phyloP scores from a whole-genome alignment of 2,113 vertebrate genomes.

The Siphamia tubifer region DNA sequence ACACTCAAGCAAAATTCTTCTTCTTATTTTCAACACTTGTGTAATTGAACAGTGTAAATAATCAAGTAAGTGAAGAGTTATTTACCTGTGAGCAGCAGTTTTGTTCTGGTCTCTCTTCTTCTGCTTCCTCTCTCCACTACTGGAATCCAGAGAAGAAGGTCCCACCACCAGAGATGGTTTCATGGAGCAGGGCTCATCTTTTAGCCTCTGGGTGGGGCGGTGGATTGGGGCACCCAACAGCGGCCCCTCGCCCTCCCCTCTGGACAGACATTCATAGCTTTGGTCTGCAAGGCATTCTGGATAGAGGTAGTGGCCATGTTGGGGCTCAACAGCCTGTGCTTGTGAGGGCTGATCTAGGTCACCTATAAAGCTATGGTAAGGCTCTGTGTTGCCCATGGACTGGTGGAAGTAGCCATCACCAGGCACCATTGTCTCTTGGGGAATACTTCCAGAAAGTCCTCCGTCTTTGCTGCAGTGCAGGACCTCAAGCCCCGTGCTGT shows the following conservation, averaged over 20 bases:
- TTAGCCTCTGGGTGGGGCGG: slow-evolving; percentile 76
- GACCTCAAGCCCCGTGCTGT: slow-evolving; percentile 69
- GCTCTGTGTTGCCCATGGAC: slow-evolving; percentile 73
- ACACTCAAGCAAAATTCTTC: no score
- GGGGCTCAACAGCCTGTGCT: slow-evolving; percentile 74
- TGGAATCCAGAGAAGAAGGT: slow-evolving; percentile 31
- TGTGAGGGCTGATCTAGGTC: slow-evolving; percentile 76
- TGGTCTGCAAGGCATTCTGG: slow-evolving; percentile 85
- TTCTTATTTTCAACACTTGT: no score
- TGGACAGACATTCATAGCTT: slow-evolving; percentile 81
- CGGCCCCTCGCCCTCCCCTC: slow-evolving; percentile 75
- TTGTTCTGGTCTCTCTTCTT: slow-evolving; percentile 96
- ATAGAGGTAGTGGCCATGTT: slow-evolving; percentile 81
- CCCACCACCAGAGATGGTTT: slow-evolving; percentile 71
- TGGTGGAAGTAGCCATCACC: slow-evolving; percentile 78
- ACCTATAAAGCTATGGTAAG: slow-evolving; percentile 82
- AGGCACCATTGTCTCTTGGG: slow-evolving; percentile 77
- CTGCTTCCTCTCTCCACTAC: slow-evolving; percentile 85
- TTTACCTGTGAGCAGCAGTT: slow-evolving; percentile 88
- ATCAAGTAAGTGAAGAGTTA: background rate
- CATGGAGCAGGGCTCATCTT: slow-evolving; percentile 74
- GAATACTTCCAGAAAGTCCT: slow-evolving; percentile 67
- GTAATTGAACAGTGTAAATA: background rate
- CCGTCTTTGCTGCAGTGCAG: slow-evolving; percentile 78
- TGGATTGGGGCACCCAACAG: slow-evolving; percentile 72